A percentile compares a stretch with the other conserved stretches of the same genome.
These are phyloP conservation scores for Huso huso DNA, from an alignment of 2,797 vertebrate species.

Conservation along the genomic window DNA sequence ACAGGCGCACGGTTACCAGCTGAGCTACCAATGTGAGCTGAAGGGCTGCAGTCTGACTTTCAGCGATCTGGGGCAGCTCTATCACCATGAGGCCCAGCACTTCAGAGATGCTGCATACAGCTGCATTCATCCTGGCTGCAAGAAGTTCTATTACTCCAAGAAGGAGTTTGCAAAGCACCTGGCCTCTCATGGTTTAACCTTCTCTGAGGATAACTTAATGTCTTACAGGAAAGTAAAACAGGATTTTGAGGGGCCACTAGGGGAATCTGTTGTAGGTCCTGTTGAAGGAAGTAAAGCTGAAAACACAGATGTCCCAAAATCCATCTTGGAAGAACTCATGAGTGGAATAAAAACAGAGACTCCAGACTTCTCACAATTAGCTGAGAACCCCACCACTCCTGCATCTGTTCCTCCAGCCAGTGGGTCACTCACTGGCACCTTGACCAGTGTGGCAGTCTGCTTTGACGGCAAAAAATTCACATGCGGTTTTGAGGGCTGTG, in stretches of 20 bases:
- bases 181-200: constrained; percentile 69
- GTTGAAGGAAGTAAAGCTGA: constrained; percentile 3
- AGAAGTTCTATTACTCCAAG: constrained; percentile 88
- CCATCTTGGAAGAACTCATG: constrained; percentile 16
- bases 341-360: constrained; percentile 29
- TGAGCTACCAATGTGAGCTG: constrained; percentile 83
- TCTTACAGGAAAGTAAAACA: constrained; percentile 53
- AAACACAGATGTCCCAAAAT: constrained; percentile 19
- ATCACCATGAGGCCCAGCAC: constrained; percentile 96
- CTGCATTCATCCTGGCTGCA: constrained; percentile 77
- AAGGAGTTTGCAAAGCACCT: constrained; percentile 83
- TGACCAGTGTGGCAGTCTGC: constrained; percentile 69
- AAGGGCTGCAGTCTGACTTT: constrained; percentile 87
- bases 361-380: constrained; percentile 17
- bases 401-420: constrained; percentile 8
- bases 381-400: not conserved
- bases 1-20: constrained; percentile 78
- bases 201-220: constrained; percentile 64
- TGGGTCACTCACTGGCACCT: constrained; percentile 41
- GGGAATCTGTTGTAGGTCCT: constrained; percentile 18
- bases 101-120: constrained; percentile 90
- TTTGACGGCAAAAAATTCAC: constrained; percentile 81
- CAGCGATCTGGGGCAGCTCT: constrained; percentile 87
- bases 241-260: constrained; percentile 37
- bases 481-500: constrained; percentile 83